phyloP scores from a whole-genome alignment of 2,888 invertebrate genomes.

The Macaria liturata region DNA sequence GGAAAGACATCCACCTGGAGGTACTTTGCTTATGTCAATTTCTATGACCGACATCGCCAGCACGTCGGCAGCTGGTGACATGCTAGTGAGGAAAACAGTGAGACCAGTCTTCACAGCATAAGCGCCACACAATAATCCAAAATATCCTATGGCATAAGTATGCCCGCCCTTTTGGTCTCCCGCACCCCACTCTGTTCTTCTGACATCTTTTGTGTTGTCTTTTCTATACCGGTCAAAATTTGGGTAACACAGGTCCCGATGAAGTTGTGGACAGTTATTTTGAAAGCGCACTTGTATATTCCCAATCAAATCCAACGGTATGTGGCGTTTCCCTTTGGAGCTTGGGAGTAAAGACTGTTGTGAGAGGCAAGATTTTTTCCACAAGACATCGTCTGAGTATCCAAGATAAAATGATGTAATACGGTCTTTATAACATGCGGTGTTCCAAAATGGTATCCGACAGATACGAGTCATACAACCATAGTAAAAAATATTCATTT shows the following conservation, averaged over 20 bases:
- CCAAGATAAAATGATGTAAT: conserved; percentile 30
- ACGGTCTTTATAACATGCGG: conserved; percentile 41
- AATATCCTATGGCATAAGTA: conserved; percentile 79
- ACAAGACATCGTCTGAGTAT: conserved; percentile 16
- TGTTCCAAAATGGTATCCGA: conserved; percentile 41
- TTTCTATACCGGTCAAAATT: conserved; percentile 69
- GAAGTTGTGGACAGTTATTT: conserved; percentile 53
- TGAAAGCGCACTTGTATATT: conserved; percentile 69
- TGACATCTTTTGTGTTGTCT: conserved; percentile 55
- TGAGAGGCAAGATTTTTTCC: conserved; percentile 1
- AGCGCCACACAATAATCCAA: conserved; percentile 79
- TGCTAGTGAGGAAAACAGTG: conserved; percentile 79
- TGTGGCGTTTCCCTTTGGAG: conserved; percentile 2
- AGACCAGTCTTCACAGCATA: conserved; percentile 85
- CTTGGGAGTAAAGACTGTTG: neutral
- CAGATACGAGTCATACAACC: conserved; percentile 40
- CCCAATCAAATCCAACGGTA: conserved; percentile 35
- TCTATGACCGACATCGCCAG: conserved; percentile 90
- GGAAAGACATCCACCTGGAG: conserved; percentile 85
- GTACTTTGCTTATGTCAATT: conserved; percentile 87
- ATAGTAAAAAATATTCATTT: conserved; percentile 51
- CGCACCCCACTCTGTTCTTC: conserved; percentile 57
- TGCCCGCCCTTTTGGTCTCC: conserved; percentile 66
- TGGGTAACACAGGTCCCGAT: conserved; percentile 64
- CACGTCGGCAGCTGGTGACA: conserved; percentile 89